Base-by-base conservation (phyloP, 1,140 invertebrate species). In the Cephus cinctus region DNA sequence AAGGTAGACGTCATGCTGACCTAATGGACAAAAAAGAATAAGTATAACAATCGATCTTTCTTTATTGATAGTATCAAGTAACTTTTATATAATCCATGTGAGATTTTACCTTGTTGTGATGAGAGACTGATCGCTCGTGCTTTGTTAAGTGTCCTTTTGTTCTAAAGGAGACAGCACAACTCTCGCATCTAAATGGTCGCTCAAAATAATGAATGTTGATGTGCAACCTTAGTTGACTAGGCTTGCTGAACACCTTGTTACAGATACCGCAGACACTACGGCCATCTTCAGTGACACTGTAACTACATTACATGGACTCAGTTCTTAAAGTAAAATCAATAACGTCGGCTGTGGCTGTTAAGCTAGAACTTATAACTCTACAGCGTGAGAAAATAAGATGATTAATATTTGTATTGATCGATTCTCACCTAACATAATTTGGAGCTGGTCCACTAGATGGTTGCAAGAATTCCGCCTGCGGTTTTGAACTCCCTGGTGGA, bases 171-270 rank as follows among this genome's bases (percentile, higher is more conserved):
- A 94, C 88, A 18, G 87, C 89, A 71, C 94, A 97, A 5, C 89
- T 84, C 57, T 95, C 91, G 70, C 94, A 97, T 47, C 90, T 82
- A 63, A 90, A 96, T 43, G 92, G 92, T 36, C 92, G 81, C 67
- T 97, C 94, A 76, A 98, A 88, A 62, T 94, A 96, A 74, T 98
- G 95, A 61, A 96, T 96, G 72, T 97, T 97, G 67, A 95, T 88
- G 76, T 98, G 95, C 38, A 97, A 78, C 43, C 86, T 82, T 51
- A 98, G 76, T 69, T 97, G 94, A 61, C 90, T 89, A 36, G 90
- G 87, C 75, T 94, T 92, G 41, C 84, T 87, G 73, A 98, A 98
- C 47, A 86, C 85, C 76, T 96, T 97, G 46, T 88, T 85, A 76
- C 95, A 98, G 55, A 96, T 87, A 36, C 80, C 82, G 69, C 95